Evolutionary conservation across 2,888 invertebrate species (phyloP).

Genomic region (Embidobia sp.): DNA sequence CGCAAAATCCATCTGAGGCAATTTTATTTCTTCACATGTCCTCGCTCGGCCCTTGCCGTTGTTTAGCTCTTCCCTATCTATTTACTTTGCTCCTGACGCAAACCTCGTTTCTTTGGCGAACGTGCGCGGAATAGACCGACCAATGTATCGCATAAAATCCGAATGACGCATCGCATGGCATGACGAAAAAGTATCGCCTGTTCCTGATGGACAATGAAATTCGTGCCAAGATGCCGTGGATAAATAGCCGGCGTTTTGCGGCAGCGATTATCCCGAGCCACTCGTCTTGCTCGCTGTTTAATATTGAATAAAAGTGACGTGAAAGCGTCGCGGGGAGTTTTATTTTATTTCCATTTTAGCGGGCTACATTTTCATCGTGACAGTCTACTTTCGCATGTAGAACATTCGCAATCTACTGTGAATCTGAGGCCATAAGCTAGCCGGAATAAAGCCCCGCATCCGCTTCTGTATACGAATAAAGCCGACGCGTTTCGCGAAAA

Average conservation of each 20-base stretch:
- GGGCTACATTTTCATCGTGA: conserved; percentile 35
- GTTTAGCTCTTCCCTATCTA: conserved; percentile 47
- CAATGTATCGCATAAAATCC: conserved; percentile 59
- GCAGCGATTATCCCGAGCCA: conserved; percentile 36
- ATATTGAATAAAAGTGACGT: conserved; percentile 48
- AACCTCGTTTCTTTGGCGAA: conserved; percentile 61
- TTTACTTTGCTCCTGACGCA: conserved; percentile 60
- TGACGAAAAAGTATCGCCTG: conserved; percentile 26
- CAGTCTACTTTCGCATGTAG: conserved; percentile 26
- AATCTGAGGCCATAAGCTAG: conserved; percentile 24
- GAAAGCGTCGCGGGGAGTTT: conserved; percentile 28
- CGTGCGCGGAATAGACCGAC: conserved; percentile 62
- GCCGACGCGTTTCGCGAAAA: conserved; percentile 19
- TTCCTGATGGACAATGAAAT: conserved; percentile 50
- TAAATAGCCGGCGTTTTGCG: conserved; percentile 34
- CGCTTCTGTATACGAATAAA: conserved; percentile 17
- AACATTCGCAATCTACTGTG: conserved; percentile 38
- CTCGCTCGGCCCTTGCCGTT: conserved; percentile 21
- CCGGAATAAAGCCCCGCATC: conserved; percentile 39
- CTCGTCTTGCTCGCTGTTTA: conserved; percentile 32
- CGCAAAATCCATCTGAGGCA: conserved; percentile 17
- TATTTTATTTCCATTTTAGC: conserved; percentile 42
- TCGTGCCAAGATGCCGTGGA: conserved; percentile 36
- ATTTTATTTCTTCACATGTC: conserved; percentile 31
- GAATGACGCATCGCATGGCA: conserved; percentile 42